phyloP scores from a whole-genome alignment of 2,797 vertebrate species.

The Aselliscus stoliczkanus region DNA sequence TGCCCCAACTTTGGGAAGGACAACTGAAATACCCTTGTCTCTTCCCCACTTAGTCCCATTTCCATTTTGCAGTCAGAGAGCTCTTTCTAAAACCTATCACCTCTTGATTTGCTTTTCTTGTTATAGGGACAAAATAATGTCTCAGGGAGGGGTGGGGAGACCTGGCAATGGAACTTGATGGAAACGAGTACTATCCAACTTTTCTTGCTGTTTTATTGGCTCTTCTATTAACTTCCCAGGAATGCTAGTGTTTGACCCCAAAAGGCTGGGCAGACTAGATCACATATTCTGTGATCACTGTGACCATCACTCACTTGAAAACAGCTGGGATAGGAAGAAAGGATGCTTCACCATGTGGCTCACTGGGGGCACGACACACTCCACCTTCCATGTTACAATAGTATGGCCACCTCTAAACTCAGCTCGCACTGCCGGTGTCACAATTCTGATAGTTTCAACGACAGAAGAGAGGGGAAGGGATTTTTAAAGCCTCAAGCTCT shows the following conservation, averaged over 20 bases:
- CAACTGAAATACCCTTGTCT: neutral
- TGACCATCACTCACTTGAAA: neutral
- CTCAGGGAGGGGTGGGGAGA: neutral
- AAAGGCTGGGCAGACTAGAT: neutral
- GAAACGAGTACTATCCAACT: neutral
- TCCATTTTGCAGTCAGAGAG: neutral
- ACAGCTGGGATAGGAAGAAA: neutral
- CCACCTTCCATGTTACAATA: too few species aligned
- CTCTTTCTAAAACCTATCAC: neutral
- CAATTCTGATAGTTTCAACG: neutral
- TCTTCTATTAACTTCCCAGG: neutral
- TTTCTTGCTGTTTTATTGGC: neutral
- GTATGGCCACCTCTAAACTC: neutral
- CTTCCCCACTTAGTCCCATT: neutral
- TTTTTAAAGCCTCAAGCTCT: neutral
- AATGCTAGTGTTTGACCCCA: neutral
- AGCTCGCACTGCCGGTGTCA: neutral
- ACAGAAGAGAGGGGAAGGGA: neutral
- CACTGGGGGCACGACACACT: neutral
- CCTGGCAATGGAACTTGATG: neutral
- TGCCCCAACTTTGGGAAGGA: neutral
- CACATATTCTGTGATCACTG: neutral
- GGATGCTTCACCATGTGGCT: neutral
- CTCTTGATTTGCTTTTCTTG: neutral
- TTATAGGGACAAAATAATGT: neutral